Evolutionary conservation across 30 jellyfish, hydroid and myxozoan genomes (phyloP).

Genomic region (Pelagia noctiluca): DNA sequence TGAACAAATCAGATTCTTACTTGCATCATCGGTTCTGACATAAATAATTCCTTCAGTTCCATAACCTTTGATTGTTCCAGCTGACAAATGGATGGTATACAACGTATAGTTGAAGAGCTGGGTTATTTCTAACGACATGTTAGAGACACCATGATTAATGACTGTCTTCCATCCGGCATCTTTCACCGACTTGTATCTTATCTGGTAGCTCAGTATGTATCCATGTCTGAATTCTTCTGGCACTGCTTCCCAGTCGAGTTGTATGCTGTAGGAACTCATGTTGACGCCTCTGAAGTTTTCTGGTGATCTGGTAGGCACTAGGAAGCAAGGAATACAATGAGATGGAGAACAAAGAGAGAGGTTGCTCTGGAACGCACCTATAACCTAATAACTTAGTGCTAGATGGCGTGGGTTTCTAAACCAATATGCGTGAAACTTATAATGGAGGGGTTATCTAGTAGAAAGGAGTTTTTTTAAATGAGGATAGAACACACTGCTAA

Average conservation of each 20-base stretch:
- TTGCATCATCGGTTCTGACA: constrained; percentile 63
- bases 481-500: too few relatives aligned
- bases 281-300: constrained; percentile 33
- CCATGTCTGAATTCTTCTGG: constrained; percentile 53
- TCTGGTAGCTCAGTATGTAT: constrained; percentile 36
- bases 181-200: background rate
- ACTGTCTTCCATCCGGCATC: constrained; percentile 14
- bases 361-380: too few relatives aligned
- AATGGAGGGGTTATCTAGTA: too few relatives aligned
- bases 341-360: too few relatives aligned
- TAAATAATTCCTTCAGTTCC: constrained; percentile 28
- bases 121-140: constrained; percentile 34
- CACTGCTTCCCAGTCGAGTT: constrained; percentile 40
- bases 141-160: background rate
- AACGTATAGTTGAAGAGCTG: constrained; percentile 35
- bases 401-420: too few relatives aligned
- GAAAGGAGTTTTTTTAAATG: too few relatives aligned
- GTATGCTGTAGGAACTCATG: constrained; percentile 57
- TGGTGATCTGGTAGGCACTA: constrained; percentile 58
- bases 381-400: too few relatives aligned
- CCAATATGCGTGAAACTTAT: too few relatives aligned
- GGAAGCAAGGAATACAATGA: background rate
- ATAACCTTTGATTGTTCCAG: constrained; percentile 44
- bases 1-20: constrained; percentile 24
- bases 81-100: constrained; percentile 37